Evolutionary conservation across 2,113 vertebrate species (phyloP).

Genomic region (Thinocorus orbignyianus): DNA sequence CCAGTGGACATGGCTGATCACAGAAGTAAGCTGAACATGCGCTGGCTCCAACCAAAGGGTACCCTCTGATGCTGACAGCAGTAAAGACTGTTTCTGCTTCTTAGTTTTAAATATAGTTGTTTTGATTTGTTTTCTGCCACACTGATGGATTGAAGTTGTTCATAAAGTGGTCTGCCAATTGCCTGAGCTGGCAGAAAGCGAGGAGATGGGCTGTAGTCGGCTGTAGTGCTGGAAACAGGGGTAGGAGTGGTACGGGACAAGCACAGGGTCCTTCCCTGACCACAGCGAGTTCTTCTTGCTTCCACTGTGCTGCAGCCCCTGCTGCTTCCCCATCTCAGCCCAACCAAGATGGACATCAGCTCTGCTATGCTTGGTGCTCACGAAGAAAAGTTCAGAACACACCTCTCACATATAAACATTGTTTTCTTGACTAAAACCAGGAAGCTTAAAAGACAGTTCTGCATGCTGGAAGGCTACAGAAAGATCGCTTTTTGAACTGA

Average conservation of each 20-base stretch:
- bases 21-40: background rate
- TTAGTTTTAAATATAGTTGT: background rate
- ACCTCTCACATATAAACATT: background rate
- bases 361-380: background rate
- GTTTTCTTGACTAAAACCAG: background rate
- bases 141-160: background rate
- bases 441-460: background rate
- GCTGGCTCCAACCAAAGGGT: background rate
- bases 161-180: background rate
- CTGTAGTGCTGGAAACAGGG: background rate
- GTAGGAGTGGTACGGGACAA: background rate
- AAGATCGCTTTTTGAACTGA: background rate
- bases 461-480: background rate
- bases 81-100: background rate
- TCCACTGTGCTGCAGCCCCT: background rate
- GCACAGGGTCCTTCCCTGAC: background rate
- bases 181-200: background rate
- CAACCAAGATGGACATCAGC: background rate
- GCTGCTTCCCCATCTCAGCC: background rate
- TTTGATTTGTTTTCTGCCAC: background rate
- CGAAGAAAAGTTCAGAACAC: background rate
- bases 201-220: background rate
- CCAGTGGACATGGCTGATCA: background rate
- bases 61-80: background rate
- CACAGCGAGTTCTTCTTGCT: background rate